Evolutionary conservation across 2,888 invertebrate species (phyloP).

Genomic region (Zele albiditarsus): DNA sequence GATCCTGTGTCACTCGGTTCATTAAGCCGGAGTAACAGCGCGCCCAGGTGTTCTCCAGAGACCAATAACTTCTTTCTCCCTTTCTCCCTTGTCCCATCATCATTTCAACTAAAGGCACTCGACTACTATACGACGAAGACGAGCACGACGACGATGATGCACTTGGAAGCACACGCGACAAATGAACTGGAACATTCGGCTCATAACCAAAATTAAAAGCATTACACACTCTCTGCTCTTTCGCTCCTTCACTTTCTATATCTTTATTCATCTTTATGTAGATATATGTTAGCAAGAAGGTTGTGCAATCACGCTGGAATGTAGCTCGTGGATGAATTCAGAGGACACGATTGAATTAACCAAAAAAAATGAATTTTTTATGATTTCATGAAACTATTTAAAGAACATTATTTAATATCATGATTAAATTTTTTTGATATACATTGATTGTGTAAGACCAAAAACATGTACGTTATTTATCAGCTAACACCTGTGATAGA

Average conservation of each 20-base stretch:
- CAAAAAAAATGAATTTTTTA: too few species aligned
- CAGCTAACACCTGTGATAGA: too few species aligned
- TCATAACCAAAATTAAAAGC: slow-evolving; percentile 39
- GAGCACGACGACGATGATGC: slow-evolving; percentile 23
- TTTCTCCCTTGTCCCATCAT: slow-evolving; percentile 17
- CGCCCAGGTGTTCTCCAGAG: slow-evolving; percentile 44
- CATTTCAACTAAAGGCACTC: slow-evolving; percentile 13
- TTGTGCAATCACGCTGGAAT: too few species aligned
- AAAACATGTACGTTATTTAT: too few species aligned
- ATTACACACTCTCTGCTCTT: slow-evolving; percentile 4
- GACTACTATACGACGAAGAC: not conserved
- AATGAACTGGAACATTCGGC: slow-evolving; percentile 37
- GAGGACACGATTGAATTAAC: too few species aligned
- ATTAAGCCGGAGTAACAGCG: slow-evolving; percentile 57
- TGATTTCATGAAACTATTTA: too few species aligned
- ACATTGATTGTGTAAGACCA: too few species aligned
- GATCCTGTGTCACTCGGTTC: slow-evolving; percentile 67
- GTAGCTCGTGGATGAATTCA: too few species aligned
- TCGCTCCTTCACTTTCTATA: not conserved
- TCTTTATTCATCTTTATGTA: not conserved
- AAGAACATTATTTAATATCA: too few species aligned
- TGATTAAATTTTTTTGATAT: too few species aligned
- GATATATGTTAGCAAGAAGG: not conserved
- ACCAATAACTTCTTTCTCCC: slow-evolving; percentile 35
- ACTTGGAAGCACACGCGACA: slow-evolving; percentile 35